phyloP scores from a whole-genome alignment of 2,888 invertebrate species.

The Dorcus parallelipipedus region DNA sequence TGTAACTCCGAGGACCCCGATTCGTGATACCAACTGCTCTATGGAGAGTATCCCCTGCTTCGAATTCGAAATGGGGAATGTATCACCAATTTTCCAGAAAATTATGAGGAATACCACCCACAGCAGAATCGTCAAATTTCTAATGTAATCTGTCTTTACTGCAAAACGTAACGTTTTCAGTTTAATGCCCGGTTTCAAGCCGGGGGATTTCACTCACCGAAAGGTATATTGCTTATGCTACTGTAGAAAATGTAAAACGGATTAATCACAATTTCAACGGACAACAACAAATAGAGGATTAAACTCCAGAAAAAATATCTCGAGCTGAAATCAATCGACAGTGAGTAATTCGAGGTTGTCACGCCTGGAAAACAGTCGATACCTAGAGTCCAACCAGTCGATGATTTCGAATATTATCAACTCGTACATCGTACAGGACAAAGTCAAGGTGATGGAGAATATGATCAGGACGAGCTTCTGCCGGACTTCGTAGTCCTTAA shows the following conservation, averaged over 20 bases:
- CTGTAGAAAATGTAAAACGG: slow-evolving; percentile 97
- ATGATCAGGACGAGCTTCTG: slow-evolving; percentile 91
- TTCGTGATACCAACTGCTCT: slow-evolving; percentile 89
- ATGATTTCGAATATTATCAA: slow-evolving; percentile 98
- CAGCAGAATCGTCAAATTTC: slow-evolving; percentile 74
- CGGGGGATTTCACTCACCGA: slow-evolving; percentile 58
- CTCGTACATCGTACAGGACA: slow-evolving; percentile 99
- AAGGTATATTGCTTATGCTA: slow-evolving; percentile 83
- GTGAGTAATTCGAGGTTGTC: neutral
- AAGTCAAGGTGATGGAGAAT: slow-evolving; percentile 92
- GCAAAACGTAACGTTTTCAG: neutral
- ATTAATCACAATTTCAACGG: slow-evolving; percentile 92
- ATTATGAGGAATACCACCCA: slow-evolving; percentile 93
- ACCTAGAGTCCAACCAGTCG: slow-evolving; percentile 89
- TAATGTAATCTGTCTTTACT: slow-evolving; percentile 75
- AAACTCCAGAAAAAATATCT: slow-evolving; percentile 94
- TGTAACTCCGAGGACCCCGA: slow-evolving; percentile 98
- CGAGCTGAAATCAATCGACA: slow-evolving; percentile 60
- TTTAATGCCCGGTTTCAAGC: neutral
- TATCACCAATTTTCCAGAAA: slow-evolving; percentile 99
- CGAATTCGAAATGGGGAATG: slow-evolving; percentile 94
- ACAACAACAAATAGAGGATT: slow-evolving; percentile 83
- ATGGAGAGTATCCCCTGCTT: slow-evolving; percentile 92
- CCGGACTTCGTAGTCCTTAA: slow-evolving; percentile 96
- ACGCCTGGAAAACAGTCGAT: slow-evolving; percentile 29